Conservation (phyloP, 1,140 invertebrate species). For the Archegozetes longisetosus region DNA sequence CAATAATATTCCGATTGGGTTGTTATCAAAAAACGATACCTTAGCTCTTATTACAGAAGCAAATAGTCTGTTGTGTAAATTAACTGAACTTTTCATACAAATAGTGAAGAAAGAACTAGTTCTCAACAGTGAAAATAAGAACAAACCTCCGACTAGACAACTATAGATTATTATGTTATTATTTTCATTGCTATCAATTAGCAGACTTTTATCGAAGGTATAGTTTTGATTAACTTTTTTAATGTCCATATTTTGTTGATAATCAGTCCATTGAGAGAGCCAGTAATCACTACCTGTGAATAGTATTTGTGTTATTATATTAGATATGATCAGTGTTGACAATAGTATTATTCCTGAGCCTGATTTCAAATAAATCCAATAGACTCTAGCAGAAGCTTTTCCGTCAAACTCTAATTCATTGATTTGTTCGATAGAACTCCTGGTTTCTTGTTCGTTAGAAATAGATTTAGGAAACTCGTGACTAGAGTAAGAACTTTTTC, state of each 20-base stretch:
- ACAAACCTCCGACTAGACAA: conserved; percentile 27
- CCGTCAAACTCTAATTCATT: too few relatives aligned
- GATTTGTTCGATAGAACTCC: too few relatives aligned
- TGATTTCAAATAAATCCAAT: conserved; percentile 18
- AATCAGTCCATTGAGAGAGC: conserved; percentile 19
- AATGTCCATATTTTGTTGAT: neutral
- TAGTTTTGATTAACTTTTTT: neutral
- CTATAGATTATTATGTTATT: conserved; percentile 25
- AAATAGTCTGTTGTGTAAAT: conserved; percentile 70
- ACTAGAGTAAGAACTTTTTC: too few relatives aligned
- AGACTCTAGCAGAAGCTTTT: conserved; percentile 6
- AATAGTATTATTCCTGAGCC: conserved; percentile 17
- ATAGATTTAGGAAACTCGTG: too few relatives aligned
- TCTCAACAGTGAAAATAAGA: conserved; percentile 32
- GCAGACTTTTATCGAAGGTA: neutral
- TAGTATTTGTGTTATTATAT: conserved; percentile 19
- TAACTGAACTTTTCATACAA: conserved; percentile 58
- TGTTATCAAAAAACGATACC: conserved; percentile 59
- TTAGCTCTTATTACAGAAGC: conserved; percentile 54
- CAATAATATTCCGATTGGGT: conserved; percentile 51
- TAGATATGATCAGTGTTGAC: conserved; percentile 15
- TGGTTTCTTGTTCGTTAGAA: too few relatives aligned
- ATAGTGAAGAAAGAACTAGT: conserved; percentile 56
- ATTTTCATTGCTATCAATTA: neutral
- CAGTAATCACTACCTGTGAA: conserved; percentile 23